A percentile compares a stretch with the other conserved stretches of the same genome.
Conservation (phyloP, 2,888 invertebrate species). For the Limulus polyphemus region DNA sequence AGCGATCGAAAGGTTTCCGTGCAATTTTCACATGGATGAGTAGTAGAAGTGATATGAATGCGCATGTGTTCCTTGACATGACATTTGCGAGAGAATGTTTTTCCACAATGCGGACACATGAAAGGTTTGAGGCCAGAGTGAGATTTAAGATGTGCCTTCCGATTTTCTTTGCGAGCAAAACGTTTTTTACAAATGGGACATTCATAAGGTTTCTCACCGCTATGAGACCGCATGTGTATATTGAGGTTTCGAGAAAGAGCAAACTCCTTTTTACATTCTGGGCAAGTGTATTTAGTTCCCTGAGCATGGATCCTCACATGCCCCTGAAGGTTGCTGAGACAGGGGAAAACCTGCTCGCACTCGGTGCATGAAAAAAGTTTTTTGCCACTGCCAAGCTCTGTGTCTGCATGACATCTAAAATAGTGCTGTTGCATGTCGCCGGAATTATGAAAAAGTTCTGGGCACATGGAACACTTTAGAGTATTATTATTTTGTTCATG, state of each 20-base stretch:
- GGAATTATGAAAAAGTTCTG: slow-evolving; percentile 78
- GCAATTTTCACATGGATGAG: slow-evolving; percentile 66
- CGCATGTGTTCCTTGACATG: slow-evolving; percentile 69
- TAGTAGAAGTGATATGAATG: slow-evolving; percentile 65
- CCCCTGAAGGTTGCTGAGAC: slow-evolving; percentile 40
- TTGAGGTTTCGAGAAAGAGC: slow-evolving; percentile 32
- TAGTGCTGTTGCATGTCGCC: slow-evolving; percentile 77
- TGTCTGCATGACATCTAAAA: slow-evolving; percentile 68
- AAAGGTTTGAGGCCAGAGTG: slow-evolving; percentile 30
- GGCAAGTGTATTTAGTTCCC: slow-evolving; percentile 36
- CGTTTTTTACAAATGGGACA: slow-evolving; percentile 39
- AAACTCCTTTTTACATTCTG: slow-evolving; percentile 39
- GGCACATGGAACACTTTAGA: slow-evolving; percentile 72
- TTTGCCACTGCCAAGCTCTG: slow-evolving; percentile 20
- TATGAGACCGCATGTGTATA: slow-evolving; percentile 40
- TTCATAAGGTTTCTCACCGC: slow-evolving; percentile 37
- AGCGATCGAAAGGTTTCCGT: slow-evolving; percentile 69
- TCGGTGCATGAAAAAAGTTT: slow-evolving; percentile 36
- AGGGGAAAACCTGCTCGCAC: slow-evolving; percentile 40
- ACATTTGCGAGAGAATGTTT: slow-evolving; percentile 67
- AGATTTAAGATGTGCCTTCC: slow-evolving; percentile 37
- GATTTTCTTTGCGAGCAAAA: slow-evolving; percentile 38
- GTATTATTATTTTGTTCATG: slow-evolving; percentile 61
- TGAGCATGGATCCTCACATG: slow-evolving; percentile 41
- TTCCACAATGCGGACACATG: slow-evolving; percentile 60